phyloP scores from a whole-genome alignment of 2,113 vertebrate species.

The Scomber colias region DNA sequence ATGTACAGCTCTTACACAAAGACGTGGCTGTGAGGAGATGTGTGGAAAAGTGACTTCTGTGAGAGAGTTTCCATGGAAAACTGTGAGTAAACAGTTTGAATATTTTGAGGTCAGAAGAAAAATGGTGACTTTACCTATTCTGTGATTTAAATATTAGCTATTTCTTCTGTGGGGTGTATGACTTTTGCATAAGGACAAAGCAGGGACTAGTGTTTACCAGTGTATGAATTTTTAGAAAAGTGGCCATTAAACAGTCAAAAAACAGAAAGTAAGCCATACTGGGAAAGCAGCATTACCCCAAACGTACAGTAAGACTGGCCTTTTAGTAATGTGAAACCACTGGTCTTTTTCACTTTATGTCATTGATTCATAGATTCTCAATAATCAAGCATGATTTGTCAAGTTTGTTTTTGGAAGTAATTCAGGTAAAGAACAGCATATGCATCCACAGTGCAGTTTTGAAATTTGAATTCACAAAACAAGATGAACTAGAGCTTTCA shows the following conservation, averaged over 20 bases:
- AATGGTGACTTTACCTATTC: not conserved
- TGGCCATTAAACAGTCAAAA: not conserved
- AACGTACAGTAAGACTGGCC: not conserved
- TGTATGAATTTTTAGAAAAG: constrained; percentile 6
- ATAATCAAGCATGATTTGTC: not conserved
- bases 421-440: not conserved
- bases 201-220: not conserved
- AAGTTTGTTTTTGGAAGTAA: not conserved
- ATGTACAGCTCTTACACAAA: constrained; percentile 27
- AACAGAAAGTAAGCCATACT: not conserved
- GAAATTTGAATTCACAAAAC: too few relatives aligned
- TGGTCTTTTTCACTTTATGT: too few relatives aligned
- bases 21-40: constrained; percentile 13
- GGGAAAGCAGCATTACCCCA: not conserved
- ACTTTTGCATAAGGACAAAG: not conserved
- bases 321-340: not conserved
- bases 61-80: constrained; percentile 15
- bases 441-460: too few relatives aligned
- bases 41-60: not conserved
- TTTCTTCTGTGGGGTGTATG: not conserved
- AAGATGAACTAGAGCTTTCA: too few relatives aligned
- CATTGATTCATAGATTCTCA: too few relatives aligned
- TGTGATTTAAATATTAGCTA: not conserved
- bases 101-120: constrained; percentile 24
- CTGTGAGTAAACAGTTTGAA: constrained; percentile 13